Percentiles rank a stretch among this genome's conserved stretches.
Conservation (phyloP, 2,888 invertebrate species). For the Tethea ocularis region DNA sequence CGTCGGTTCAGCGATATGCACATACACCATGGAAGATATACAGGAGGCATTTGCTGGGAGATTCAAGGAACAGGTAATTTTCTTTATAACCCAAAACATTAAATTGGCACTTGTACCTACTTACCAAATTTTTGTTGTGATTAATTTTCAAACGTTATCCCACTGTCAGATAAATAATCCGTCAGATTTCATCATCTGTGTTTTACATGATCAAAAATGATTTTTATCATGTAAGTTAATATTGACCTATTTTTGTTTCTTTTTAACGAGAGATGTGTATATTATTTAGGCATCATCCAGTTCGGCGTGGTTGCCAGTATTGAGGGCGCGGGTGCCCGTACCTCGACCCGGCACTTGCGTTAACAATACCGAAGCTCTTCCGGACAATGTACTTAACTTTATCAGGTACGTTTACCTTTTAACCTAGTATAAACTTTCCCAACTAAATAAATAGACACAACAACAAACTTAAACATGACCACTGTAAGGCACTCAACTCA, state of each 20-base stretch:
- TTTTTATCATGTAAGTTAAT: no score
- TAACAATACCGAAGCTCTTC: slow-evolving; percentile 85
- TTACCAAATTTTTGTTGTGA: no score
- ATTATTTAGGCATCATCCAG: slow-evolving; percentile 81
- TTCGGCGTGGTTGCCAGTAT: slow-evolving; percentile 87
- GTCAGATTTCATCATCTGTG: neutral
- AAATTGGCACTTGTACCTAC: no score
- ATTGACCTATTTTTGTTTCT: neutral
- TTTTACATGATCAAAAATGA: neutral
- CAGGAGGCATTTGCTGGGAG: slow-evolving; percentile 87
- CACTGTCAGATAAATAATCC: slow-evolving; percentile 1
- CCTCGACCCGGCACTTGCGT: slow-evolving; percentile 87
- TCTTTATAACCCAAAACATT: neutral
- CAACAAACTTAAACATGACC: no score
- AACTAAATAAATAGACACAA: no score
- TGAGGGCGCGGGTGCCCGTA: slow-evolving; percentile 85
- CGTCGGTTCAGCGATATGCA: slow-evolving; percentile 88
- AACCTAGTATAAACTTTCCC: no score
- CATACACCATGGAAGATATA: slow-evolving; percentile 86
- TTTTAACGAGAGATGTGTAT: no score
- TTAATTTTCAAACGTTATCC: neutral
- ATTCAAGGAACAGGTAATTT: slow-evolving; percentile 85
- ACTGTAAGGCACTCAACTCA: no score
- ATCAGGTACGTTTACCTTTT: slow-evolving; percentile 75
- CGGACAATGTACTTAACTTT: slow-evolving; percentile 87